Base-by-base conservation (phyloP, 2,888 invertebrate species). In the Coleophora deauratella region DNA sequence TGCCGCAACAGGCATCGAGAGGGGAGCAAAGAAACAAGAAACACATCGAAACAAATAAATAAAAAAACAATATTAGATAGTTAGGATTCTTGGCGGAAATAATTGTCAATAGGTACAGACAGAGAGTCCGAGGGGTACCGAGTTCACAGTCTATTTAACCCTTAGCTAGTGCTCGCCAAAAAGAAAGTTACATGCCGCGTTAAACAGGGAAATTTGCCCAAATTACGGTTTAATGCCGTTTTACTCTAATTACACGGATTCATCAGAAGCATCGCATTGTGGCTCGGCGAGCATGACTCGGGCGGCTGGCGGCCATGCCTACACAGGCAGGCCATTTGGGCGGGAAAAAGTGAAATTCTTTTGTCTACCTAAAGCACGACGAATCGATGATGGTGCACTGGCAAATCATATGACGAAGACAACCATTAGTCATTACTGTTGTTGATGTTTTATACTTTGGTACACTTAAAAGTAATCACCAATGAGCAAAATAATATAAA, bases 101-200 rank as follows among this genome's bases (percentile, higher is more conserved):
- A 46, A 41, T 43, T 42, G 47, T 47, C 47, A 21, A 3, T 21
- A 21, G 21, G 21, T 6, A 21, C 21, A 21, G 21, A 21, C 21
- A 21, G 21, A 21, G 21, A 21, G n/a, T n/a, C n/a, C n/a, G n/a
- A n/a, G n/a, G 21, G 21, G 21, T 21, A 21, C 57, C 60, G 62
- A 57, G 60, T 72, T 79, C 73, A 78, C 75, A 82, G 68, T 79
- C 81, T 78, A 76, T 80, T 82, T 78, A 79, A 77, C 71, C 72
- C 57, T 64, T 60, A 51, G 53, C 55, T 54, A 58, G 57, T 49
- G 56, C 51, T 55, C 50, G 62, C 61, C 60, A 61, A 76, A 80
- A 82, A 78, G 81, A 81, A 82, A 82, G 80, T 74, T 66, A 67
- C 65, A 77, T 70, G 71, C 66, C 62, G 69, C 67, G 71, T 76